Percentiles rank a stretch among this genome's conserved stretches.
phyloP scores from a whole-genome alignment of 2,113 vertebrate genomes.

The Polypterus senegalus region DNA sequence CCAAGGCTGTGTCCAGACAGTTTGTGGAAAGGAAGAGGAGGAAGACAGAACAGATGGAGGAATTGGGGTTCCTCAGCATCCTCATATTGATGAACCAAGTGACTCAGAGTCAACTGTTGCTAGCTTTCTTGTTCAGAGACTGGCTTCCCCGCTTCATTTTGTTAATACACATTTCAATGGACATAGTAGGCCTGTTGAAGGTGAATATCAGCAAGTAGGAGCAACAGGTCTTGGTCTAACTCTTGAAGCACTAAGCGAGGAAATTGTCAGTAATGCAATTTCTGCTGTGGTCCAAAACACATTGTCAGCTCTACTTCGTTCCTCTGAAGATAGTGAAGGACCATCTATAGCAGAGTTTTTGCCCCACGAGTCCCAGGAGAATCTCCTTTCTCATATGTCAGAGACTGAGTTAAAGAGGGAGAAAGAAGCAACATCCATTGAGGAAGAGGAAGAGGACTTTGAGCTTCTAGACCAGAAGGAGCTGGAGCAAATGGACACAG shows the following conservation, averaged over 20 bases:
- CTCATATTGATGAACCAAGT: conserved; percentile 4
- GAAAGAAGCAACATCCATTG: conserved; percentile 35
- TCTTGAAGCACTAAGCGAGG: conserved; percentile 65
- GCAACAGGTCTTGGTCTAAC: conserved; percentile 35
- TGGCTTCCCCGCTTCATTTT: conserved; percentile 88
- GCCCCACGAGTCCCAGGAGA: conserved; percentile 45
- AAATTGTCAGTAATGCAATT: conserved; percentile 73
- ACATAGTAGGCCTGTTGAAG: conserved; percentile 32
- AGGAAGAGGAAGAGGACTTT: conserved; percentile 89
- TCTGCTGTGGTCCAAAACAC: conserved; percentile 72
- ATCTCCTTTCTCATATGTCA: conserved; percentile 41
- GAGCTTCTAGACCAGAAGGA: conserved; percentile 97
- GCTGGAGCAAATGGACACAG: conserved; percentile 78
- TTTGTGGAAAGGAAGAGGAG: neutral
- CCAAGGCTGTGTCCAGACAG: conserved; percentile 26
- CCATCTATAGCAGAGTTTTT: conserved; percentile 42
- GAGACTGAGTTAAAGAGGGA: conserved; percentile 25
- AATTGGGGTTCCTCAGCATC: conserved; percentile 36
- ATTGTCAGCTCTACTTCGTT: conserved; percentile 62
- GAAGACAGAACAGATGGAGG: no score
- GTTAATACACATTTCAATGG: conserved; percentile 98
- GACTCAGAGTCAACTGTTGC: conserved; percentile 38
- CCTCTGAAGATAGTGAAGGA: conserved; percentile 49
- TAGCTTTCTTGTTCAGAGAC: conserved; percentile 66
- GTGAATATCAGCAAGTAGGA: conserved; percentile 22